Percentiles rank a stretch among this genome's conserved stretches.
phyloP scores from a whole-genome alignment of 2,888 invertebrate genomes.

The Agrotis puta region DNA sequence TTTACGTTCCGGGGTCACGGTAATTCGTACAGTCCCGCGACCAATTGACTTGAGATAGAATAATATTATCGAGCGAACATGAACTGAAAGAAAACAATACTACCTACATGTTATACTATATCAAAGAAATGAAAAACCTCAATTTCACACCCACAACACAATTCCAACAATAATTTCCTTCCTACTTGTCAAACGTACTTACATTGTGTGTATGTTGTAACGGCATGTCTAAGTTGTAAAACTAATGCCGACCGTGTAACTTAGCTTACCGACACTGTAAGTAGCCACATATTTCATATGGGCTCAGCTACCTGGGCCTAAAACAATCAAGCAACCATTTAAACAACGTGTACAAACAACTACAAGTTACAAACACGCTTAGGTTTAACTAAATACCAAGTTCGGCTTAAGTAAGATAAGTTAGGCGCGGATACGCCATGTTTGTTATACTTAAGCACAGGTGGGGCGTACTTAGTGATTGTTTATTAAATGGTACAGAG shows the following conservation, averaged over 20 bases:
- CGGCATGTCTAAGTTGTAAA: constrained; percentile 82
- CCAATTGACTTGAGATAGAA: no score
- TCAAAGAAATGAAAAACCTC: constrained; percentile 19
- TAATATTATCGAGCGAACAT: no score
- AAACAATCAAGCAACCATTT: constrained; percentile 89
- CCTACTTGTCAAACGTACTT: constrained; percentile 63
- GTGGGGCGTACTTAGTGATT: constrained; percentile 44
- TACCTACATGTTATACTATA: constrained; percentile 3
- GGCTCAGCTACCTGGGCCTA: constrained; percentile 88
- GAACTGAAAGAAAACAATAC: not conserved
- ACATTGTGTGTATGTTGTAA: constrained; percentile 51
- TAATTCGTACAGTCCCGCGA: no score
- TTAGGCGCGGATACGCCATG: constrained; percentile 72
- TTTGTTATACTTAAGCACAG: constrained; percentile 54
- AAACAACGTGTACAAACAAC: constrained; percentile 75
- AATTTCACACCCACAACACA: constrained; percentile 29
- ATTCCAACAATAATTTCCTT: constrained; percentile 30
- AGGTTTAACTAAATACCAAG: constrained; percentile 89
- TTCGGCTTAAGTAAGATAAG: constrained; percentile 88
- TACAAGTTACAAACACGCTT: constrained; percentile 78
- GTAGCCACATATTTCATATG: constrained; percentile 88
- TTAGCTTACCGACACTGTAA: constrained; percentile 85
- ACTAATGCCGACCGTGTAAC: constrained; percentile 83
- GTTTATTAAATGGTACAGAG: constrained; percentile 16
- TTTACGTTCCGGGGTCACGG: no score